These are phyloP conservation scores for Nephotettix cincticeps DNA, from an alignment of 1,140 invertebrate species.

Conservation along the genomic window DNA sequence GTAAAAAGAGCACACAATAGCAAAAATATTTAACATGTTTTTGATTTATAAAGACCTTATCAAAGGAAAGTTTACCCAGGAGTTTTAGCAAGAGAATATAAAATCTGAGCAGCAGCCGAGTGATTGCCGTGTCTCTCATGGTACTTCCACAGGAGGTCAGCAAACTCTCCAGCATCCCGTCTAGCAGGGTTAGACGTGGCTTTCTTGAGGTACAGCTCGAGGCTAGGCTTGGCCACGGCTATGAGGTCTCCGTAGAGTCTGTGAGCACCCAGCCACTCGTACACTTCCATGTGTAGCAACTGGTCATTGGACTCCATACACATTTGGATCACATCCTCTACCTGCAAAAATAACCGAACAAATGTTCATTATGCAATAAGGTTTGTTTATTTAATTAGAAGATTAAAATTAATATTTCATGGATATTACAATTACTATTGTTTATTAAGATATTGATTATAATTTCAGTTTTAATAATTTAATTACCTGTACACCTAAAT, in stretches of 20 bases:
- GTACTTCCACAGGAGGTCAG: conserved; percentile 92
- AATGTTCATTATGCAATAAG: too few relatives aligned
- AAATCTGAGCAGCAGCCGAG: conserved; percentile 86
- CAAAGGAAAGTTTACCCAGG: conserved; percentile 66
- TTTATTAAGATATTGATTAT: too few relatives aligned
- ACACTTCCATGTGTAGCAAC: conserved; percentile 85
- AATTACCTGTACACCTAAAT: too few relatives aligned
- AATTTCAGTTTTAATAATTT: too few relatives aligned
- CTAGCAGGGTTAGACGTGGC: conserved; percentile 32
- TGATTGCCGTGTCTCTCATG: conserved; percentile 93
- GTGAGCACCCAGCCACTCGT: conserved; percentile 89
- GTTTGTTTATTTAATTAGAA: too few relatives aligned
- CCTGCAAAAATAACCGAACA: too few relatives aligned
- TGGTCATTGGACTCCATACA: conserved; percentile 62
- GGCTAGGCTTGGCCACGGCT: conserved; percentile 71
- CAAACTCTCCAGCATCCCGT: conserved; percentile 54
- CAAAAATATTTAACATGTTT: too few relatives aligned
- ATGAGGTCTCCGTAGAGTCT: conserved; percentile 75
- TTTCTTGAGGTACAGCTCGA: conserved; percentile 48
- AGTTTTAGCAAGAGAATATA: conserved; percentile 83
- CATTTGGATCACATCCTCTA: conserved; percentile 4
- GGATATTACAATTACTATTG: too few relatives aligned
- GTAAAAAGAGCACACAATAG: too few relatives aligned
- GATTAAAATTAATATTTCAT: too few relatives aligned
- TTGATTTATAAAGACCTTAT: too few relatives aligned